A percentile compares a stretch with the other conserved stretches of the same genome.
Conservation (phyloP, 1,140 invertebrate species). For the Archivesica marissinica region DNA sequence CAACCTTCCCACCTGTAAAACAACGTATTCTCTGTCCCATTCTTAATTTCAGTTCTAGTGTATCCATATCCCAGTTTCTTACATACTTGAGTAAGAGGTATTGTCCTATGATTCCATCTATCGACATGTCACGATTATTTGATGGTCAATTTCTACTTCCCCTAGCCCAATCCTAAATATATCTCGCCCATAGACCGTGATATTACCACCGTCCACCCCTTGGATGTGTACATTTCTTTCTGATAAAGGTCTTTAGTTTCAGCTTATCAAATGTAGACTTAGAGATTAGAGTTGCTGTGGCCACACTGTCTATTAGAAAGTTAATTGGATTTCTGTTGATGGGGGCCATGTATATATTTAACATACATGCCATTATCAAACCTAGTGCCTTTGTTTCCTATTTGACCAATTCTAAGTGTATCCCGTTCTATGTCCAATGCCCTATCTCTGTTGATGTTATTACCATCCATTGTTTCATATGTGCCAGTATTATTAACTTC, state of each 20-base stretch:
- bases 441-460: background rate
- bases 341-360: too few relatives aligned
- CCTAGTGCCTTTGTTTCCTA: background rate
- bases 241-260: too few relatives aligned
- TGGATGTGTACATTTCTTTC: background rate
- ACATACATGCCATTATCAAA: constrained; percentile 41
- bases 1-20: too few relatives aligned
- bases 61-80: background rate
- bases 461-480: too few relatives aligned
- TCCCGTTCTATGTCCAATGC: background rate
- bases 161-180: background rate
- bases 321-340: background rate
- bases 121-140: constrained; percentile 35
- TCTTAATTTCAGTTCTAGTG: background rate
- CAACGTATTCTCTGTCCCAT: too few relatives aligned
- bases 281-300: constrained; percentile 6
- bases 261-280: background rate
- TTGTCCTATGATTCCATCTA: constrained; percentile 31
- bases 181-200: background rate
- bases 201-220: background rate
- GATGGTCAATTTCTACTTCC: background rate
- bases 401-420: background rate
- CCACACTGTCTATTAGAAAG: constrained; percentile 12
- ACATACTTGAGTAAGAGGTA: constrained; percentile 13
- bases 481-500: too few relatives aligned